phyloP scores from a whole-genome alignment of 2,113 vertebrate species.

The Ploceus nigricollis region DNA sequence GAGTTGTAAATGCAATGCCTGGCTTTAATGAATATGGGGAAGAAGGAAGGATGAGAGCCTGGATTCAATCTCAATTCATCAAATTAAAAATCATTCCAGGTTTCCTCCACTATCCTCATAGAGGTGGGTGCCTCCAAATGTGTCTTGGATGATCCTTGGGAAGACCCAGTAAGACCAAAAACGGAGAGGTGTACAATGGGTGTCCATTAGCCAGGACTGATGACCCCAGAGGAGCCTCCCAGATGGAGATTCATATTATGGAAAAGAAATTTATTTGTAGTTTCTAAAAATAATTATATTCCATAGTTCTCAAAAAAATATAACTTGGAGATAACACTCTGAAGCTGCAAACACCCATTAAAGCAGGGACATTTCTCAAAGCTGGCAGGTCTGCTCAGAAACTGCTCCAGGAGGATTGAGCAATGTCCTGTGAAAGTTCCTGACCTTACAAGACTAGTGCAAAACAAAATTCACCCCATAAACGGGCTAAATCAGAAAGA shows the following conservation, averaged over 20 bases:
- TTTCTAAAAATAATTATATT: background rate
- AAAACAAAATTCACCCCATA: background rate
- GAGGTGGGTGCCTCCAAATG: rapidly evolving
- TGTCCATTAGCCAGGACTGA: background rate
- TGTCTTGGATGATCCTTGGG: background rate
- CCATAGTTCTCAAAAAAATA: background rate
- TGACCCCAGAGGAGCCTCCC: background rate
- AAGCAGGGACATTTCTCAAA: background rate
- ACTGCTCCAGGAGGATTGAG: background rate
- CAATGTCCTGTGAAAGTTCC: slow-evolving; percentile 4
- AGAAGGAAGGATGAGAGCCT: background rate
- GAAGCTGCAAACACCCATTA: background rate
- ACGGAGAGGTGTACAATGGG: background rate
- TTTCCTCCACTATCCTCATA: background rate
- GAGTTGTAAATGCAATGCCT: background rate
- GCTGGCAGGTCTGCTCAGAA: background rate
- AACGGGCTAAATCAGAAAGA: background rate
- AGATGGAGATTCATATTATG: rapidly evolving
- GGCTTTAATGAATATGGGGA: background rate
- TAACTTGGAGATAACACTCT: background rate
- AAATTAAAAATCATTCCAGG: background rate
- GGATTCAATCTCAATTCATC: background rate
- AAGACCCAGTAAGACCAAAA: background rate
- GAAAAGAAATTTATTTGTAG: background rate
- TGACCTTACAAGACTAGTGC: background rate